Evolutionary conservation across 2,888 invertebrate genomes (phyloP).

Genomic region (Laspeyria flexula): DNA sequence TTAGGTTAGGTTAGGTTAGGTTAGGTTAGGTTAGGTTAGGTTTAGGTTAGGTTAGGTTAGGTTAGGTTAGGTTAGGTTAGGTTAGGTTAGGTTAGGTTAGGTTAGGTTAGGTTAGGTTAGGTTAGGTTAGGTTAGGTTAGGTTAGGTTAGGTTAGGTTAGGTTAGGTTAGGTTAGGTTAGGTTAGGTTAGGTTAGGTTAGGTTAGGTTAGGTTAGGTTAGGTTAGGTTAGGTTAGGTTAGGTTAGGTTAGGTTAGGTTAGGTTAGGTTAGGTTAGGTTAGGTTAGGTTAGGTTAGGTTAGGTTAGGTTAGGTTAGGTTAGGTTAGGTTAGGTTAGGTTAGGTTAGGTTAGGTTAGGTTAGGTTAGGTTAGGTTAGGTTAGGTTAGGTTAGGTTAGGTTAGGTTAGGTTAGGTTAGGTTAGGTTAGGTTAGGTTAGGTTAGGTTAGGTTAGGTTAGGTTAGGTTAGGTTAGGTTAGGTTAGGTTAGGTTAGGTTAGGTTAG

Average conservation of each 20-base stretch:
- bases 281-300: constrained; percentile 1
- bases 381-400: constrained; percentile 1
- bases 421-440: constrained; percentile 1
- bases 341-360: constrained; percentile 1
- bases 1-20: constrained; percentile 1
- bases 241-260: constrained; percentile 1
- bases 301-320: constrained; percentile 1
- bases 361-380: constrained; percentile 1
- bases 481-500: constrained; percentile 1
- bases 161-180: constrained; percentile 1
- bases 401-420: constrained; percentile 1
- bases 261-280: constrained; percentile 1
- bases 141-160: constrained; percentile 1
- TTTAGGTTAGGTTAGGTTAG: too few relatives aligned
- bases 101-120: constrained; percentile 1
- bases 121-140: constrained; percentile 1
- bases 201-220: constrained; percentile 1
- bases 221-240: constrained; percentile 1
- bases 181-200: constrained; percentile 1
- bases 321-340: constrained; percentile 1
- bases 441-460: constrained; percentile 1
- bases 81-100: constrained; percentile 1
- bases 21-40: constrained; percentile 1
- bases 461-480: constrained; percentile 1
- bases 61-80: constrained; percentile 1